Percentiles rank a stretch among this genome's conserved stretches.
phyloP scores from a whole-genome alignment of 2,797 vertebrate genomes.

The Chelonia mydas region DNA sequence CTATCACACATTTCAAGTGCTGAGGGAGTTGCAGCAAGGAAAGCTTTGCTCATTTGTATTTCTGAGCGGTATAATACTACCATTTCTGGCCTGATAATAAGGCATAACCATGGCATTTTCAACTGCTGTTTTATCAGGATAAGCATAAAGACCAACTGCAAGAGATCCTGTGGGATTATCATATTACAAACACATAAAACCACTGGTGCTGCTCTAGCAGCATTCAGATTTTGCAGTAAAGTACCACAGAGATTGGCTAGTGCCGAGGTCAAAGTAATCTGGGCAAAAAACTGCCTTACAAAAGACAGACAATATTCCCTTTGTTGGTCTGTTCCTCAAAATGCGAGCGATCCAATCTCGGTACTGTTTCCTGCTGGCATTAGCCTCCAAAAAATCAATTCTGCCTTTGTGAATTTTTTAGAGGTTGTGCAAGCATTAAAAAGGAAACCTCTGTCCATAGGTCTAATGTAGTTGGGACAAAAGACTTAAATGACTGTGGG shows the following conservation, averaged over 20 bases:
- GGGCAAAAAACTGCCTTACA: constrained; percentile 75
- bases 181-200: constrained; percentile 40
- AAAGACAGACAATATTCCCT: constrained; percentile 78
- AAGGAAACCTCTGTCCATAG: constrained; percentile 76
- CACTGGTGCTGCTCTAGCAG: constrained; percentile 39
- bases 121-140: constrained; percentile 46
- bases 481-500: constrained; percentile 62
- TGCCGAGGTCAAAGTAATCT: constrained; percentile 76
- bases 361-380: constrained; percentile 78
- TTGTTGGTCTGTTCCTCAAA: constrained; percentile 73
- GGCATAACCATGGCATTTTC: constrained; percentile 20
- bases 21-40: neutral
- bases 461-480: constrained; percentile 79
- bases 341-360: constrained; percentile 57
- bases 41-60: constrained; percentile 26
- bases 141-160: neutral
- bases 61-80: constrained; percentile 21
- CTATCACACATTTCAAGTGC: neutral
- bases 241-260: constrained; percentile 70
- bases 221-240: constrained; percentile 63
- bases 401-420: constrained; percentile 81
- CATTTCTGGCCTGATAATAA: constrained; percentile 42
- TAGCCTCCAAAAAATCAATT: constrained; percentile 77
- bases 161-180: constrained; percentile 51
- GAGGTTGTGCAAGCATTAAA: constrained; percentile 75